Evolutionary conservation across 2,113 vertebrate genomes (phyloP).

Genomic region (Sander lucioperca): DNA sequence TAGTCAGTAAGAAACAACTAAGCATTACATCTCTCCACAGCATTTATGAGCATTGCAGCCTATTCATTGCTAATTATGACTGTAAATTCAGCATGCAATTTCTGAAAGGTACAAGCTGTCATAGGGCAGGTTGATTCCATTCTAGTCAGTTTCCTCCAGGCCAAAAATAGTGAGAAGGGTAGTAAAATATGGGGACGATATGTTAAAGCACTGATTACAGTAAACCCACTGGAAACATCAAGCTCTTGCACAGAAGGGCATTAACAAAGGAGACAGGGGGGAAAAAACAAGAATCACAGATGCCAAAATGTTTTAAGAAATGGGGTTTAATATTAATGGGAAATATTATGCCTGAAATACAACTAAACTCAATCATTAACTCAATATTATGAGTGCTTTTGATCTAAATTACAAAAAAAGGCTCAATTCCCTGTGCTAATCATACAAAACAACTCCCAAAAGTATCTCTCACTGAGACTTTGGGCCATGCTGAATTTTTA

Average conservation of each 20-base stretch:
- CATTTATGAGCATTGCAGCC: neutral
- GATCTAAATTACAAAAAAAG: conserved; percentile 18
- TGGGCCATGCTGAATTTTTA: conserved; percentile 36
- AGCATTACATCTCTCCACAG: neutral
- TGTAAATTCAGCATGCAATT: conserved; percentile 14
- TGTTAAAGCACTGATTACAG: conserved; percentile 57
- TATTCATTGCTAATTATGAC: conserved; percentile 27
- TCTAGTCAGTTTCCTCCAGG: conserved; percentile 58
- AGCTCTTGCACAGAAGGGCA: conserved; percentile 41
- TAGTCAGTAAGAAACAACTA: neutral
- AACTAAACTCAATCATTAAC: neutral
- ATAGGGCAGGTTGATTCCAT: conserved; percentile 37
- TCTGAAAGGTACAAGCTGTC: conserved; percentile 45
- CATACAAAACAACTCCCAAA: conserved; percentile 48
- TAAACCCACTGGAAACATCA: conserved; percentile 47
- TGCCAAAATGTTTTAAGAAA: conserved; percentile 32
- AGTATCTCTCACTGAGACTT: conserved; percentile 44
- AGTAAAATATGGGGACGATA: conserved; percentile 59
- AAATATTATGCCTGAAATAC: conserved; percentile 9
- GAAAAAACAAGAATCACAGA: conserved; percentile 10
- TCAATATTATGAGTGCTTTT: conserved; percentile 9
- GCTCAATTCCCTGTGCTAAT: conserved; percentile 45
- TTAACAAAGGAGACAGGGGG: conserved; percentile 19
- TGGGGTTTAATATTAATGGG: conserved; percentile 27
- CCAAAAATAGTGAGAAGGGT: conserved; percentile 59